Evolutionary conservation across 1,140 invertebrate species (phyloP).

Genomic region (Tigriopus japonicus): DNA sequence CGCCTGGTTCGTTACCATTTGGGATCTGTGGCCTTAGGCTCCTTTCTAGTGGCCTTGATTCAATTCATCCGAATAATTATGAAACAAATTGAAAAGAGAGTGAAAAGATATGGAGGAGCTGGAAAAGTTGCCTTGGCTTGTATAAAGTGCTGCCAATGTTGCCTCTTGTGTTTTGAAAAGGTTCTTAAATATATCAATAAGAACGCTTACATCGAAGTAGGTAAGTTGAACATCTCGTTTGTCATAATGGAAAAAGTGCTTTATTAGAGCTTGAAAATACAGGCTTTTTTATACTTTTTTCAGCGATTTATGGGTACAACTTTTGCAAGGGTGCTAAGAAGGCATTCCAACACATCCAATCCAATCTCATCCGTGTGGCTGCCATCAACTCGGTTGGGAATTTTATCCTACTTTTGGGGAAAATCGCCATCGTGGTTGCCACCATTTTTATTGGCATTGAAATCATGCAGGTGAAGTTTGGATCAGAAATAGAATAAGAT

Average conservation of each 20-base stretch:
- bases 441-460: constrained; percentile 45
- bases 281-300: not conserved
- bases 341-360: constrained; percentile 60
- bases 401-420: constrained; percentile 80
- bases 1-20: constrained; percentile 46
- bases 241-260: too few relatives aligned
- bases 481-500: constrained; percentile 10
- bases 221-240: constrained; percentile 25
- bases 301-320: constrained; percentile 47
- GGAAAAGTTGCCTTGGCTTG: not conserved
- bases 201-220: constrained; percentile 60
- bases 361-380: constrained; percentile 65
- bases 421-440: constrained; percentile 61
- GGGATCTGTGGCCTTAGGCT: constrained; percentile 53
- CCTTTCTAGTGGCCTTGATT: constrained; percentile 48
- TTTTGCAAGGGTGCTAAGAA: constrained; percentile 44
- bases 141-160: constrained; percentile 46
- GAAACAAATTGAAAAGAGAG: constrained; percentile 24
- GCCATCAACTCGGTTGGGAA: constrained; percentile 85
- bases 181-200: constrained; percentile 46
- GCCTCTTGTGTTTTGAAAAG: constrained; percentile 49
- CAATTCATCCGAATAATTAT: constrained; percentile 41
- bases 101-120: constrained; percentile 1
- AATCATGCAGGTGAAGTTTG: constrained; percentile 36
- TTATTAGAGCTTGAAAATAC: too few relatives aligned